These are phyloP conservation scores for Lapara coniferarum DNA, from an alignment of 2,888 invertebrate genomes.

Conservation along the genomic window DNA sequence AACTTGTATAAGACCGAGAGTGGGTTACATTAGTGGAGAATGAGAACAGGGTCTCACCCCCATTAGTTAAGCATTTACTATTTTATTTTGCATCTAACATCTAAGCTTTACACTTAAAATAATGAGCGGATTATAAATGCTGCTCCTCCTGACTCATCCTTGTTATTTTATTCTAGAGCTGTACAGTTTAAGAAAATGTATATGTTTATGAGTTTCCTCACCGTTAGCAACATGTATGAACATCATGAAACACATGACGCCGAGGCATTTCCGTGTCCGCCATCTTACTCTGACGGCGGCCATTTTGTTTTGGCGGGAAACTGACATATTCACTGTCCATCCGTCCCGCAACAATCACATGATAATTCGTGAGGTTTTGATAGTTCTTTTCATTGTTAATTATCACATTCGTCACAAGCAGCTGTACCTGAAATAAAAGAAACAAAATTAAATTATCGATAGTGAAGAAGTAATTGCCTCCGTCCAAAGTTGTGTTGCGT, in stretches of 20 bases:
- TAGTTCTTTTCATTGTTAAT: slow-evolving; percentile 1
- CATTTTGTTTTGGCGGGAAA: slow-evolving; percentile 61
- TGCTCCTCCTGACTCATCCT: too few species aligned
- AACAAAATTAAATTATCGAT: neutral
- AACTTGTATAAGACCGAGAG: too few species aligned
- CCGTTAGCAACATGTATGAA: slow-evolving; percentile 66
- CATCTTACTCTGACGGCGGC: slow-evolving; percentile 66
- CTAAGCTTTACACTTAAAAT: too few species aligned
- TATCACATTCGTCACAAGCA: neutral
- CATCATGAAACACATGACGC: slow-evolving; percentile 59
- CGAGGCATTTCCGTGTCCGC: slow-evolving; percentile 61
- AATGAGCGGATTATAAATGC: too few species aligned
- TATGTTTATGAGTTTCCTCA: slow-evolving; percentile 44
- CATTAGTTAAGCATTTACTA: too few species aligned
- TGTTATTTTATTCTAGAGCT: too few species aligned
- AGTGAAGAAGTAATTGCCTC: neutral
- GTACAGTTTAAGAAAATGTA: neutral
- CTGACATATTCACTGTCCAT: slow-evolving; percentile 44
- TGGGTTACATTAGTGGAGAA: too few species aligned
- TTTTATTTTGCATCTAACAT: too few species aligned
- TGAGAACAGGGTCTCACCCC: too few species aligned
- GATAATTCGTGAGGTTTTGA: neutral
- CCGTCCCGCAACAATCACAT: slow-evolving; percentile 38
- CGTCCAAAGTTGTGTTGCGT: too few species aligned
- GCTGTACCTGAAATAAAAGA: slow-evolving; percentile 4